A percentile compares a stretch with the other conserved stretches of the same genome.
Conservation (phyloP, 2,797 vertebrate species). For the Corythornis leucogaster region DNA sequence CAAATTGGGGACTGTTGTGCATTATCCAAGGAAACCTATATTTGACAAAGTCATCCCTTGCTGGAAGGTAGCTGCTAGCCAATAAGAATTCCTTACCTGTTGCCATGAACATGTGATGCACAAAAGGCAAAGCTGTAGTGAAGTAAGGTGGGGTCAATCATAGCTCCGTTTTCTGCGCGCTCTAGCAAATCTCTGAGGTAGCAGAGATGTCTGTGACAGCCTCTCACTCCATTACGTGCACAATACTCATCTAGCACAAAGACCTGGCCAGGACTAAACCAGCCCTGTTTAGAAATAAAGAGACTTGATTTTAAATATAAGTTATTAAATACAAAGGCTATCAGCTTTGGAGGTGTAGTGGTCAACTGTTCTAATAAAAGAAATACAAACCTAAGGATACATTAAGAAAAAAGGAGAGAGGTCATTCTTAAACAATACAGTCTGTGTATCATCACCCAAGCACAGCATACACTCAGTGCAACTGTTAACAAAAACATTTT, state of each 20-base stretch:
- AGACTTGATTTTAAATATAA: conserved; percentile 78
- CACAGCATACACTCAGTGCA: conserved; percentile 16
- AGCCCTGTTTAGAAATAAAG: conserved; percentile 86
- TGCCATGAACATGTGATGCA: conserved; percentile 97
- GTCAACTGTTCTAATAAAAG: conserved; percentile 58
- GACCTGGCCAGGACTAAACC: conserved; percentile 99
- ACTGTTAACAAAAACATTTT: neutral
- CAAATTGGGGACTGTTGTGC: conserved; percentile 43
- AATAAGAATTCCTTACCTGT: conserved; percentile 86
- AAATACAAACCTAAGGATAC: conserved; percentile 55
- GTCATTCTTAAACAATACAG: conserved; percentile 34
- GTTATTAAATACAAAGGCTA: conserved; percentile 56
- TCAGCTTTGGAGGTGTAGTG: conserved; percentile 48
- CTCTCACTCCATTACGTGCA: conserved; percentile 94
- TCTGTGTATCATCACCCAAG: conserved; percentile 6
- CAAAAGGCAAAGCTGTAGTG: conserved; percentile 99
- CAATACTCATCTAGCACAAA: conserved; percentile 99
- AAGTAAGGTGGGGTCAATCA: conserved; percentile 99
- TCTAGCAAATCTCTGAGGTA: conserved; percentile 96
- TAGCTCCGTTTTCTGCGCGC: conserved; percentile 96
- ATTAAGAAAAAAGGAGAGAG: conserved; percentile 49
- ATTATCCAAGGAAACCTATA: conserved; percentile 60
- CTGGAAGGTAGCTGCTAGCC: conserved; percentile 30
- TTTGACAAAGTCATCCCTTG: conserved; percentile 53
- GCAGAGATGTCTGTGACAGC: conserved; percentile 96